These are phyloP conservation scores for Percina caprodes DNA, from an alignment of 2,113 vertebrate genomes.

Conservation along the genomic window DNA sequence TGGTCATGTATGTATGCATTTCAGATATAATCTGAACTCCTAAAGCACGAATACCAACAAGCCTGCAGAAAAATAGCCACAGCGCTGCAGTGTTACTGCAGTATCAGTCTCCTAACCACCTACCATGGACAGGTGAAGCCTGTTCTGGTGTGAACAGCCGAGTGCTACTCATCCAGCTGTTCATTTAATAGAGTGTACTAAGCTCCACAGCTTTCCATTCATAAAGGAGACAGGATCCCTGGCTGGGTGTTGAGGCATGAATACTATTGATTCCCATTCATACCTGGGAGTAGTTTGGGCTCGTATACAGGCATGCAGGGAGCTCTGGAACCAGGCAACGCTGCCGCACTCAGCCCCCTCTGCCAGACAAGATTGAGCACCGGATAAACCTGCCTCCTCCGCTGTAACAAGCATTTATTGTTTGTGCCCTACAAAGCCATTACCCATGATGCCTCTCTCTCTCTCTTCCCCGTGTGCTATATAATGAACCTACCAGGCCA, in stretches of 20 bases:
- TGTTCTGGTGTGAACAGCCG: constrained; percentile 61
- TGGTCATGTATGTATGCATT: constrained; percentile 4
- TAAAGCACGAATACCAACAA: constrained; percentile 5
- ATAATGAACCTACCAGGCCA: constrained; percentile 86
- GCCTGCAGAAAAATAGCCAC: constrained; percentile 1
- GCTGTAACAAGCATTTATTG: constrained; percentile 83
- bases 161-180: constrained; percentile 76
- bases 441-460: constrained; percentile 82
- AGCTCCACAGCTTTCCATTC: constrained; percentile 74
- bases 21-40: not conserved
- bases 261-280: constrained; percentile 77
- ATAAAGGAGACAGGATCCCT: constrained; percentile 76
- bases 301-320: constrained; percentile 47
- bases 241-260: constrained; percentile 72
- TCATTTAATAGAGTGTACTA: constrained; percentile 77
- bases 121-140: constrained; percentile 67
- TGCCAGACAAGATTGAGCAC: constrained; percentile 79
- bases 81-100: constrained; percentile 19
- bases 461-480: constrained; percentile 62
- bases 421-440: constrained; percentile 83
- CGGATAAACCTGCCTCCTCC: constrained; percentile 77
- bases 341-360: constrained; percentile 53
- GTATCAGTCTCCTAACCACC: constrained; percentile 61
- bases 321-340: constrained; percentile 44
- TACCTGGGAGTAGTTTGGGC: constrained; percentile 66